Evolutionary conservation across 2,113 vertebrate species (phyloP).

Genomic region (Halichoerus grypus): DNA sequence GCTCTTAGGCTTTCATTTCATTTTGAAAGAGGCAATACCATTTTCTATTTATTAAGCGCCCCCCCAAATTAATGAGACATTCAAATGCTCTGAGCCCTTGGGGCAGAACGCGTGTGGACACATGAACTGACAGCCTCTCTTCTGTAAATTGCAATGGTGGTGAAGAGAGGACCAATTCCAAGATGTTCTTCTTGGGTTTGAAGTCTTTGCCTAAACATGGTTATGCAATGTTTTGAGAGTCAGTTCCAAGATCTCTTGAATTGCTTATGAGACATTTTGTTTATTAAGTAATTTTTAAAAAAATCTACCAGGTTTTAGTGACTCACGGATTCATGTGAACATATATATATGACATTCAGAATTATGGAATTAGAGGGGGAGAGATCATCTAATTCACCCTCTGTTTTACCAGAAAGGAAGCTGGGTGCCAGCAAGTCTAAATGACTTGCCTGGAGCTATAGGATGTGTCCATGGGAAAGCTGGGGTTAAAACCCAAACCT

Average conservation of each 20-base stretch:
- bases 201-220: constrained; percentile 53
- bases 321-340: constrained; percentile 49
- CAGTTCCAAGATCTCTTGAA: constrained; percentile 34
- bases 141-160: neutral
- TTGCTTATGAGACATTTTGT: constrained; percentile 61
- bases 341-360: neutral
- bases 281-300: constrained; percentile 62
- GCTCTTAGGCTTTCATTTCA: neutral
- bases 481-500: neutral
- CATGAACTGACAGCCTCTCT: neutral
- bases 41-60: neutral
- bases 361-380: constrained; percentile 25
- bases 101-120: neutral
- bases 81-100: neutral
- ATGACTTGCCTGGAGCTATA: neutral
- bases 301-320: constrained; percentile 58
- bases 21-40: neutral
- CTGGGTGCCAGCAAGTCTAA: neutral
- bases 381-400: neutral
- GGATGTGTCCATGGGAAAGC: neutral
- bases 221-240: constrained; percentile 56
- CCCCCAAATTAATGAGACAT: neutral
- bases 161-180: neutral
- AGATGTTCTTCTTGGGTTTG: constrained; percentile 2
- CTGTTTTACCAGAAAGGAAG: constrained; percentile 27